Evolutionary conservation across 2,888 invertebrate genomes (phyloP).

Genomic region (Tortrix viridana): DNA sequence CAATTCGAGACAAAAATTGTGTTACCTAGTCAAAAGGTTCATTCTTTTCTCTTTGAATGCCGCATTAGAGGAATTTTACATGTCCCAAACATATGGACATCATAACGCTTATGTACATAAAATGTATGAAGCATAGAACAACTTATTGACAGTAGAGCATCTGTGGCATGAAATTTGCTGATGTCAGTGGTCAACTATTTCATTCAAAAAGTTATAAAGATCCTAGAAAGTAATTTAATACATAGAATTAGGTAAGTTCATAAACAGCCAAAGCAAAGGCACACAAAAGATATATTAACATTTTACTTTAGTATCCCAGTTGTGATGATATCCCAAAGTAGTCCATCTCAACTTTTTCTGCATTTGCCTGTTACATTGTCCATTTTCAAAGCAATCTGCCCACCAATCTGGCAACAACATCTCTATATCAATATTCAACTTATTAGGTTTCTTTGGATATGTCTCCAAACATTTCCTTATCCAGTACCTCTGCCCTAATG

Average conservation of each 20-base stretch:
- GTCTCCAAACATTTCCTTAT: conserved; percentile 89
- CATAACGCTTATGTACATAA: too few relatives aligned
- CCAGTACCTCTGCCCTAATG: conserved; percentile 92
- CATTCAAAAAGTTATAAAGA: too few relatives aligned
- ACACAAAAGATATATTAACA: conserved; percentile 47
- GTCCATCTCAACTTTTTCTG: conserved; percentile 92
- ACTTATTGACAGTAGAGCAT: background rate
- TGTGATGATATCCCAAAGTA: conserved; percentile 98
- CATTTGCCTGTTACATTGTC: conserved; percentile 62
- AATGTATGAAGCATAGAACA: background rate
- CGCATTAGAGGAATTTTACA: too few relatives aligned
- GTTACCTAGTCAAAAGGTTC: too few relatives aligned
- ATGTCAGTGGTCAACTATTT: too few relatives aligned
- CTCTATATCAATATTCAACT: conserved; percentile 86
- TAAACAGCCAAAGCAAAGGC: background rate
- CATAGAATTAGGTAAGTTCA: background rate
- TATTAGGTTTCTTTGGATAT: conserved; percentile 90
- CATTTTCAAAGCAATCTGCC: conserved; percentile 82
- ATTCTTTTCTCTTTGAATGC: too few relatives aligned
- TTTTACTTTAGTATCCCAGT: conserved; percentile 97
- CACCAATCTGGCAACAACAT: conserved; percentile 84
- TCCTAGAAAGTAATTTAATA: too few relatives aligned
- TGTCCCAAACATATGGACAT: too few relatives aligned
- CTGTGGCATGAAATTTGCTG: too few relatives aligned
- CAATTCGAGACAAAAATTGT: too few relatives aligned